These are phyloP conservation scores for Spinus pinus DNA, from an alignment of 2,797 vertebrate genomes.

Conservation along the genomic window DNA sequence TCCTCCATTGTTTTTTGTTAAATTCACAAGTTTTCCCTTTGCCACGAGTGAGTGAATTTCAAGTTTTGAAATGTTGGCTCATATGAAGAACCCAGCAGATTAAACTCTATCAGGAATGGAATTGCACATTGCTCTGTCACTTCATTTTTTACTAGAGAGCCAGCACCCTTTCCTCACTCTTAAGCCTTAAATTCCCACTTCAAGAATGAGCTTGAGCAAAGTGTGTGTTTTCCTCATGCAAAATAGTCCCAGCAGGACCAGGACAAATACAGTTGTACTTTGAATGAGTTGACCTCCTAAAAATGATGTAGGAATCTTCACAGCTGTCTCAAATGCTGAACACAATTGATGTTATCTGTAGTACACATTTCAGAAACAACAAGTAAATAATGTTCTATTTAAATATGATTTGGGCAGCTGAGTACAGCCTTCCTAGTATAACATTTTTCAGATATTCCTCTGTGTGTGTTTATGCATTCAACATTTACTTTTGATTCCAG, in stretches of 20 bases:
- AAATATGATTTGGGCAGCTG: background rate
- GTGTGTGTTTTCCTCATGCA: background rate
- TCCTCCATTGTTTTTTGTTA: background rate
- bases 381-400: background rate
- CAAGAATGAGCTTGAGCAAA: background rate
- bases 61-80: background rate
- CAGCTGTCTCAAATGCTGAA: background rate
- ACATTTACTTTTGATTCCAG: background rate
- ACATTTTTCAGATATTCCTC: background rate
- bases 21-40: background rate
- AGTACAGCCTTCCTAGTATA: background rate
- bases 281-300: fast-evolving
- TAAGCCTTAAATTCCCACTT: background rate
- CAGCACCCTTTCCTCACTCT: background rate
- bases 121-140: background rate
- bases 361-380: background rate
- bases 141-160: background rate
- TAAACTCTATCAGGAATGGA: background rate
- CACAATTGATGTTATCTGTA: background rate
- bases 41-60: background rate
- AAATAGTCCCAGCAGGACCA: background rate
- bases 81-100: background rate
- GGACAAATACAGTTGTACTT: background rate
- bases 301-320: background rate
- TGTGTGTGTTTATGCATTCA: background rate